Evolutionary conservation across 2,113 vertebrate genomes (phyloP).

Genomic region (Pseudolaguvia tuberculata): DNA sequence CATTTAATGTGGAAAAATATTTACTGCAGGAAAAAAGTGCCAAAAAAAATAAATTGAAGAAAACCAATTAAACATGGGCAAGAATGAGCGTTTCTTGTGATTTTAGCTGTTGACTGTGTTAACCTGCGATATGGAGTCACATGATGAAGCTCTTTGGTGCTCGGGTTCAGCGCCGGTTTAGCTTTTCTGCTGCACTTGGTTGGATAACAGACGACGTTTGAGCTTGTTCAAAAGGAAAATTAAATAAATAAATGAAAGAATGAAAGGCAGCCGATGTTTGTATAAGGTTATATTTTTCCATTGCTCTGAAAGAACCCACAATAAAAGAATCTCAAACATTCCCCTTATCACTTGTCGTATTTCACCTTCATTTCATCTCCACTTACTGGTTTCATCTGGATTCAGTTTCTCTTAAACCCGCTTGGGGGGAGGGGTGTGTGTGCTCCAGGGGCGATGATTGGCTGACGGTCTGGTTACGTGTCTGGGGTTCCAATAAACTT

Average conservation of each 20-base stretch:
- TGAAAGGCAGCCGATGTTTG: constrained; percentile 80
- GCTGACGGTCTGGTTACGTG: too few relatives aligned
- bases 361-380: constrained; percentile 52
- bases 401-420: too few relatives aligned
- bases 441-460: too few relatives aligned
- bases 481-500: too few relatives aligned
- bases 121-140: constrained; percentile 41
- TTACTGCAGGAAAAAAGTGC: constrained; percentile 74
- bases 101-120: constrained; percentile 55
- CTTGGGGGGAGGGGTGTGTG: too few relatives aligned
- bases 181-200: constrained; percentile 77
- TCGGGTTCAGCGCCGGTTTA: constrained; percentile 59
- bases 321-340: constrained; percentile 91
- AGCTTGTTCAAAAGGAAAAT: constrained; percentile 57
- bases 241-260: constrained; percentile 46
- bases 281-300: constrained; percentile 98
- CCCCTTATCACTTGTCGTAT: constrained; percentile 74
- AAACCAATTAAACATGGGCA: neutral
- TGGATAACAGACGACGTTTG: constrained; percentile 63
- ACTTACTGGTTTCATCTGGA: too few relatives aligned
- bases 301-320: constrained; percentile 81
- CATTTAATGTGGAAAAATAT: constrained; percentile 42
- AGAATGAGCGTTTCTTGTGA: constrained; percentile 54
- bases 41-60: constrained; percentile 61
- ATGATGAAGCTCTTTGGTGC: constrained; percentile 48